Conservation (phyloP, 2,888 invertebrate genomes). For the Allygus modestus region DNA sequence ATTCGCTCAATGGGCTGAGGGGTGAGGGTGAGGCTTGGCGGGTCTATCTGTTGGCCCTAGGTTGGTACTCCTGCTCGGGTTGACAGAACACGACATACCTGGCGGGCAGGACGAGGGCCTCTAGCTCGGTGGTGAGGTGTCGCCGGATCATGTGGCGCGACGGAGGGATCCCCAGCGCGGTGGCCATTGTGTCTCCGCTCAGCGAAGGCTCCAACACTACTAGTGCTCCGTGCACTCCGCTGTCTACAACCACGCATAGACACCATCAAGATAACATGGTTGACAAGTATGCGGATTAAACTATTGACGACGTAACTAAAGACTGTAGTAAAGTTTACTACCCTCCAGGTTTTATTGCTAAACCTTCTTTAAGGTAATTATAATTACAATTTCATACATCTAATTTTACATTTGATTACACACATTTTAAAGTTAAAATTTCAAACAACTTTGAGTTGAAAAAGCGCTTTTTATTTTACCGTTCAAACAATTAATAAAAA, state of each 20-base stretch:
- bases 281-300: too few relatives aligned
- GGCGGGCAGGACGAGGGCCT: conserved; percentile 93
- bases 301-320: background rate
- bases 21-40: background rate
- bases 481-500: too few relatives aligned
- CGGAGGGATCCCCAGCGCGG: conserved; percentile 93
- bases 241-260: conserved; percentile 83
- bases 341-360: too few relatives aligned
- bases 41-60: conserved; percentile 56
- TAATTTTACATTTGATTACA: too few relatives aligned
- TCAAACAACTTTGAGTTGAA: too few relatives aligned
- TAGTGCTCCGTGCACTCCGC: conserved; percentile 96
- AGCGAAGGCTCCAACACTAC: conserved; percentile 96
- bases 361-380: too few relatives aligned
- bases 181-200: conserved; percentile 96
- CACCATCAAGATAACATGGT: too few relatives aligned
- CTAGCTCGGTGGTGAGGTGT: conserved; percentile 94
- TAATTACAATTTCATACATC: too few relatives aligned
- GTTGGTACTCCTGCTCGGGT: conserved; percentile 62
- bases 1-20: conserved; percentile 38
- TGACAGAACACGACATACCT: conserved; percentile 88
- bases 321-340: too few relatives aligned
- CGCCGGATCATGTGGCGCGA: conserved; percentile 95
- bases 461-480: too few relatives aligned
- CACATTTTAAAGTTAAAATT: too few relatives aligned